A percentile compares a stretch with the other conserved stretches of the same genome.
Conservation (phyloP, 2,113 vertebrate genomes). For the Carollia perspicillata region DNA sequence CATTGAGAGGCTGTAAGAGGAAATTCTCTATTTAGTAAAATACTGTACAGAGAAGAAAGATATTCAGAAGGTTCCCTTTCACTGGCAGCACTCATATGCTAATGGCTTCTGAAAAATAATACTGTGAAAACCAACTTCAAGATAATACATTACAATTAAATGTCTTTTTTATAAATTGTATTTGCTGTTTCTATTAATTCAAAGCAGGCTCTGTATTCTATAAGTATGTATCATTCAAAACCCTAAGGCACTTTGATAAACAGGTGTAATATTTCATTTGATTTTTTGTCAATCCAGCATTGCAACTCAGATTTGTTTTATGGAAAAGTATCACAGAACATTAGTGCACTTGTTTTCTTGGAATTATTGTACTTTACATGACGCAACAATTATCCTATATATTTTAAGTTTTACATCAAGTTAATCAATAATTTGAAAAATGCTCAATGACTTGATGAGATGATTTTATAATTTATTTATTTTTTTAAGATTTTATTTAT, state of each 20-base stretch:
- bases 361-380: neutral
- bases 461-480: no score
- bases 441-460: neutral
- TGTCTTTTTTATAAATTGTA: neutral
- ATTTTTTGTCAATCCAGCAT: neutral
- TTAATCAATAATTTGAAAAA: neutral
- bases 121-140: neutral
- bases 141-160: neutral
- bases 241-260: neutral
- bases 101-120: constrained; percentile 40
- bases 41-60: neutral
- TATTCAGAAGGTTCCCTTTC: neutral
- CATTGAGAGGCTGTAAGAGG: neutral
- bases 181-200: constrained; percentile 17
- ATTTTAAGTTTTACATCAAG: neutral
- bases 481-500: no score
- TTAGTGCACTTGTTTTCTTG: neutral
- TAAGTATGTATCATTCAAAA: neutral
- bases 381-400: neutral
- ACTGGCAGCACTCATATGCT: neutral
- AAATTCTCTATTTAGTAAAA: constrained; percentile 1
- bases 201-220: neutral
- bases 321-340: neutral
- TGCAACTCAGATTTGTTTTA: constrained; percentile 1
- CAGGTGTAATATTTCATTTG: neutral